Percentiles rank a stretch among this genome's conserved stretches.
phyloP scores from a whole-genome alignment of 1,140 invertebrate species.

The Riptortus pedestris region DNA sequence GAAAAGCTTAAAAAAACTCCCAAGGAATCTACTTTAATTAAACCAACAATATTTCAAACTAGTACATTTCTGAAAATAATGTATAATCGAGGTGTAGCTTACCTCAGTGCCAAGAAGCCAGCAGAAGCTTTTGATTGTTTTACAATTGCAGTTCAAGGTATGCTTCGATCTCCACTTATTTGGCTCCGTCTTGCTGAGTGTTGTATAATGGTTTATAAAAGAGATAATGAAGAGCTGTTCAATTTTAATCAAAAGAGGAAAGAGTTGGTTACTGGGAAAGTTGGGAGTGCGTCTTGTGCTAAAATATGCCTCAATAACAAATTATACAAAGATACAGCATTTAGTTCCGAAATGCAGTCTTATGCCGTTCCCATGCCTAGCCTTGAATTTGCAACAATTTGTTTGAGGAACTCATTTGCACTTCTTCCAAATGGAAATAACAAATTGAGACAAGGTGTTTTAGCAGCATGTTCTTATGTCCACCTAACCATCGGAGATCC shows the following conservation, averaged over 20 bases:
- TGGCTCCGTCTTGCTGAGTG: slow-evolving; percentile 91
- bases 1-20: not conserved
- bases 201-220: slow-evolving; percentile 47
- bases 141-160: slow-evolving; percentile 72
- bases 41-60: not conserved
- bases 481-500: slow-evolving; percentile 76
- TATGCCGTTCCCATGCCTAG: slow-evolving; percentile 74
- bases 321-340: slow-evolving; percentile 46
- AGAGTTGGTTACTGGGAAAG: slow-evolving; percentile 49
- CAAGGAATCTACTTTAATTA: not conserved
- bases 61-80: slow-evolving; percentile 20
- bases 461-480: slow-evolving; percentile 72
- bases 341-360: slow-evolving; percentile 51
- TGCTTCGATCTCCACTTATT: slow-evolving; percentile 75
- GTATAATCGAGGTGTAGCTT: slow-evolving; percentile 81
- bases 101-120: slow-evolving; percentile 69
- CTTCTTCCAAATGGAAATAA: slow-evolving; percentile 22
- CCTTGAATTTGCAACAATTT: slow-evolving; percentile 81
- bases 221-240: slow-evolving; percentile 54
- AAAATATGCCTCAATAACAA: slow-evolving; percentile 53
- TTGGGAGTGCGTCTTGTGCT: slow-evolving; percentile 49
- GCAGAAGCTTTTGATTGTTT: slow-evolving; percentile 83
- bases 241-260: slow-evolving; percentile 49
- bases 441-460: slow-evolving; percentile 41
- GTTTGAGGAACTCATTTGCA: slow-evolving; percentile 71